Evolutionary conservation across 2,797 vertebrate species (phyloP).

Genomic region (Darevskia nairensis): DNA sequence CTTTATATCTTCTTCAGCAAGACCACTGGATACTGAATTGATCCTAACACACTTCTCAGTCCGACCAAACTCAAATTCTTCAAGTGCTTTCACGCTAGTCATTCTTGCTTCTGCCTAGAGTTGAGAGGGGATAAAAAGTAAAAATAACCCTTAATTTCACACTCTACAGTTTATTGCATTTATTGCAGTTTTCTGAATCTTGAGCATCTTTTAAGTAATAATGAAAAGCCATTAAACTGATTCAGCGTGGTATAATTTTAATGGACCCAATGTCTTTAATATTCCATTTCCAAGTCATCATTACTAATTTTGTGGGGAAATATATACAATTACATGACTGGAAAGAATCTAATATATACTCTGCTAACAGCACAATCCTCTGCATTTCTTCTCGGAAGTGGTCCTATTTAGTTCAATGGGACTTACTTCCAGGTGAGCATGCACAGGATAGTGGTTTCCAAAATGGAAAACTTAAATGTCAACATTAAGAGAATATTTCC

Average conservation of each 20-base stretch:
- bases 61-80: slow-evolving; percentile 85
- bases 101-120: slow-evolving; percentile 88
- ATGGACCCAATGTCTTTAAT: neutral
- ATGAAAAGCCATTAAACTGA: neutral
- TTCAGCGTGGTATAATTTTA: neutral
- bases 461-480: neutral
- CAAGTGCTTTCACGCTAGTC: slow-evolving; percentile 86
- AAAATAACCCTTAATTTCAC: slow-evolving; percentile 14
- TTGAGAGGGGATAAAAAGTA: slow-evolving; percentile 25
- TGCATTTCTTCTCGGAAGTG: no score
- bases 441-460: neutral
- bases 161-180: slow-evolving; percentile 12
- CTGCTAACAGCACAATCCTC: neutral
- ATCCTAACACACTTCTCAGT: slow-evolving; percentile 95
- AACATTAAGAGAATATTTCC: neutral
- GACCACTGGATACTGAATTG: slow-evolving; percentile 93
- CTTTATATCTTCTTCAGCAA: slow-evolving; percentile 90
- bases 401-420: no score
- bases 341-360: neutral
- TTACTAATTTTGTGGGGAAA: neutral
- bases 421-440: no score
- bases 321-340: neutral
- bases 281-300: neutral
- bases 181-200: neutral
- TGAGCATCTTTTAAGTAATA: neutral